Percentiles rank a stretch among this genome's conserved stretches.
These are phyloP conservation scores for Albula goreensis DNA, from an alignment of 2,113 vertebrate genomes.

Conservation along the genomic window DNA sequence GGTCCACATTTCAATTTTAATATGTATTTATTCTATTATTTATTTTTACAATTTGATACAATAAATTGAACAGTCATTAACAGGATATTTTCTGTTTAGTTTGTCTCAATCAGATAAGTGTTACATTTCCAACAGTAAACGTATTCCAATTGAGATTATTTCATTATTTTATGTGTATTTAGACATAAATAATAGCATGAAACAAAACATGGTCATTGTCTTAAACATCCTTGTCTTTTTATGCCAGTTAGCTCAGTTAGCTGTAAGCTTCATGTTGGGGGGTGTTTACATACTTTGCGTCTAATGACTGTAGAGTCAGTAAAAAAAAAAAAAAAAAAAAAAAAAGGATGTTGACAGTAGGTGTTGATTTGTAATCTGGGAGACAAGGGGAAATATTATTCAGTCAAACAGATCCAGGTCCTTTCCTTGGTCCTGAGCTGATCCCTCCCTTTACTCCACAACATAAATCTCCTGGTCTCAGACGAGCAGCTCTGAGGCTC, in stretches of 20 bases:
- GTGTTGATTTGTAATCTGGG: background rate
- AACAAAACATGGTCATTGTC: background rate
- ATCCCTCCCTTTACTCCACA: background rate
- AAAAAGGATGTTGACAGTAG: constrained; percentile 12
- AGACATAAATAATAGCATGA: background rate
- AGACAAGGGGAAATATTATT: background rate
- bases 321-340: constrained; percentile 2
- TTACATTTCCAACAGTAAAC: background rate
- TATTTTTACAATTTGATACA: background rate
- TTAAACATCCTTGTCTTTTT: background rate
- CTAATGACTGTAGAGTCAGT: background rate
- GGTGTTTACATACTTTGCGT: background rate
- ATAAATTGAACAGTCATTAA: background rate
- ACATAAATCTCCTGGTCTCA: background rate
- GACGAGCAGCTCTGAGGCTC: constrained; percentile 6
- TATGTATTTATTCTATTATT: background rate
- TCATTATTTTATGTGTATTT: background rate
- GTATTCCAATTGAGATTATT: background rate
- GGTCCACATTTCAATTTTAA: background rate
- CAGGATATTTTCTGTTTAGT: background rate
- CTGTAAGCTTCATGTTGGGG: background rate
- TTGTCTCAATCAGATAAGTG: background rate
- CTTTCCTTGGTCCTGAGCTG: background rate
- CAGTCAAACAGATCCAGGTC: background rate
- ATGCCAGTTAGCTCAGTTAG: too few relatives aligned